Evolutionary conservation across 1,140 invertebrate genomes (phyloP).

Genomic region (Philotrypesis tridentata): DNA sequence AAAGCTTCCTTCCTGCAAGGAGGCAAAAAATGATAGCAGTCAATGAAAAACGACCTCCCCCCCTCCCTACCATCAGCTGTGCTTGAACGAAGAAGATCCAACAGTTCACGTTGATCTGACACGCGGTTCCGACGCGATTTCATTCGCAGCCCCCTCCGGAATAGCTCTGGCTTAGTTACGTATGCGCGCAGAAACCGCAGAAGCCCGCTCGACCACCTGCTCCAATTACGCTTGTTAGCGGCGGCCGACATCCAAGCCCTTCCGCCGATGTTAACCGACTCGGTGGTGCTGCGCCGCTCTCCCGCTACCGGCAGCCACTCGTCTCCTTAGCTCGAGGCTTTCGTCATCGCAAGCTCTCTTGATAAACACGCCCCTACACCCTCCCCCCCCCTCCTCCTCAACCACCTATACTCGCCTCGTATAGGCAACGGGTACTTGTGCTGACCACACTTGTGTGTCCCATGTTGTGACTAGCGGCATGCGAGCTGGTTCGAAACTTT

Average conservation of each 20-base stretch:
- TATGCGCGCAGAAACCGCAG: slow-evolving; percentile 59
- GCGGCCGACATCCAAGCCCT: slow-evolving; percentile 44
- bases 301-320: slow-evolving; percentile 45
- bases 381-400: no score
- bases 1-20: no score
- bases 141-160: slow-evolving; percentile 42
- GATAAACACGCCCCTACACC: slow-evolving; percentile 16
- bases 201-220: slow-evolving; percentile 60
- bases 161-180: slow-evolving; percentile 60
- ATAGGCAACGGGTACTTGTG: no score
- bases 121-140: slow-evolving; percentile 23
- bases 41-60: no score
- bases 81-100: no score
- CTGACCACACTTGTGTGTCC: no score
- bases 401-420: no score
- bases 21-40: no score
- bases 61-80: no score
- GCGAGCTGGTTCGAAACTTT: neutral
- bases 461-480: no score
- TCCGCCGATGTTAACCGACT: neutral
- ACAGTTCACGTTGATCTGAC: neutral
- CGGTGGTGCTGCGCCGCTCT: neutral
- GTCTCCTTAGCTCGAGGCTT: neutral
- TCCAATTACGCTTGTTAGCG: slow-evolving; percentile 65
- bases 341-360: neutral